Base-by-base conservation (phyloP, 2,888 invertebrate genomes). In the Galerucella pusilla region DNA sequence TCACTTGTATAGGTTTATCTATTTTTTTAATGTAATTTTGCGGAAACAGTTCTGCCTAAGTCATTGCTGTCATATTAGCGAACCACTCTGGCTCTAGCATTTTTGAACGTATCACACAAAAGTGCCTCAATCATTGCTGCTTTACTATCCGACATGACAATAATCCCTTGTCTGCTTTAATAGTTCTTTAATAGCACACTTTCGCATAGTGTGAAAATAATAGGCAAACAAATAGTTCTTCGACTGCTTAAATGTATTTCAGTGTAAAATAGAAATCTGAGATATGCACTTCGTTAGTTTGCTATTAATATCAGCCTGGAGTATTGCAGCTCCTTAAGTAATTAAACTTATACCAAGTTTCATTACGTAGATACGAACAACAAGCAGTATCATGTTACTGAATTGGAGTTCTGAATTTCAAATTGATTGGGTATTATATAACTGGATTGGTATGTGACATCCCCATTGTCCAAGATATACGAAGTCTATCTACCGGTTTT, bases 301-400 rank as follows among this genome's bases (percentile, higher is more conserved):
- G 16, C 20, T 57, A 57, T 57, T 16, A 10, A 57, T 57, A 57
- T 57, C 9, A 20, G 20, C 10, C 16, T 7, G 16, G 57, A 57
- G 57, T 57, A 57, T 57, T 7, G 10, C 57, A 57, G 16, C 6
- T 16, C 57, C 57, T 57, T 57, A 57, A 20, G 57, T 57, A 57
- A 57, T 57, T 57, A 20, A 57, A 57, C 20, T 57, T 57, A 57
- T 57, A 16, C 57, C 20, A 57, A 57, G 57, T 57, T 57, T 57
- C 57, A 57, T 16, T 57, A 16, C 57, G 57, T 57, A 9, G 57
- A 57, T 57, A 57, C 16, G 16, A 57, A 57, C 16, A 57, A 57
- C 57, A 20, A 20, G 57, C 57, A 57, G 57, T 57, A 57, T 57
- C 20, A 16, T 57, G 57, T 57, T 57, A 20, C 57, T 16, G 9